phyloP scores from a whole-genome alignment of 2,888 invertebrate genomes.

The Uropetala carovei region DNA sequence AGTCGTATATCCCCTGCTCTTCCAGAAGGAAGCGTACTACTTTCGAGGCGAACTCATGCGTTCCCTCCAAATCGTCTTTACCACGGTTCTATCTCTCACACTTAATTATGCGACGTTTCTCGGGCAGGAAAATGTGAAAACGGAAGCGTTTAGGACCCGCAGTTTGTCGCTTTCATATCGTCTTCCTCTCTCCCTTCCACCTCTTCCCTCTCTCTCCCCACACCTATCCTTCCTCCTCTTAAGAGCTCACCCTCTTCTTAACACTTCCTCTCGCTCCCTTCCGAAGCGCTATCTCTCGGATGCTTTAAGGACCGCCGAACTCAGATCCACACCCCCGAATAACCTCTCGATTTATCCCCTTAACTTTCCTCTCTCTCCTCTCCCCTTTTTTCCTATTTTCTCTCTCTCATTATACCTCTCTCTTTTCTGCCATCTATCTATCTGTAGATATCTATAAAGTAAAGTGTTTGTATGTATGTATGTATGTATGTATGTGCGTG shows the following conservation, averaged over 20 bases:
- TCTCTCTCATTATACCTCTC: no score
- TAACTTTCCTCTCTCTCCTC: no score
- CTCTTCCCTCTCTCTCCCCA: not conserved
- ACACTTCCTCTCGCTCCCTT: no score
- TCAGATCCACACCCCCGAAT: conserved; percentile 8
- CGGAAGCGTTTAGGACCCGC: not conserved
- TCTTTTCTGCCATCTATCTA: no score
- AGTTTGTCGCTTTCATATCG: not conserved
- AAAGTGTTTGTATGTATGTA: no score
- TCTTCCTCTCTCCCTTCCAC: not conserved
- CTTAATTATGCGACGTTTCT: not conserved
- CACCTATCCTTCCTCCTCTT: not conserved
- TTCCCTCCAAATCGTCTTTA: not conserved
- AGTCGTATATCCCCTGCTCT: not conserved
- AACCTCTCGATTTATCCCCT: conserved; percentile 25
- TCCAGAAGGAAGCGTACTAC: not conserved
- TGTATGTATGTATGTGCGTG: no score
- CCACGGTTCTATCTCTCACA: no score
- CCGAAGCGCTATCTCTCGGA: not conserved
- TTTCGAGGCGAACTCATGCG: not conserved
- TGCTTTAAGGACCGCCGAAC: not conserved
- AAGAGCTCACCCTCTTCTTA: not conserved
- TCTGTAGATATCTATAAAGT: no score
- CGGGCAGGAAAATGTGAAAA: not conserved
- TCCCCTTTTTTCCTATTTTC: no score